A percentile compares a stretch with the other conserved stretches of the same genome.
phyloP scores from a whole-genome alignment of 2,113 vertebrate genomes.

The Sturnira hondurensis region DNA sequence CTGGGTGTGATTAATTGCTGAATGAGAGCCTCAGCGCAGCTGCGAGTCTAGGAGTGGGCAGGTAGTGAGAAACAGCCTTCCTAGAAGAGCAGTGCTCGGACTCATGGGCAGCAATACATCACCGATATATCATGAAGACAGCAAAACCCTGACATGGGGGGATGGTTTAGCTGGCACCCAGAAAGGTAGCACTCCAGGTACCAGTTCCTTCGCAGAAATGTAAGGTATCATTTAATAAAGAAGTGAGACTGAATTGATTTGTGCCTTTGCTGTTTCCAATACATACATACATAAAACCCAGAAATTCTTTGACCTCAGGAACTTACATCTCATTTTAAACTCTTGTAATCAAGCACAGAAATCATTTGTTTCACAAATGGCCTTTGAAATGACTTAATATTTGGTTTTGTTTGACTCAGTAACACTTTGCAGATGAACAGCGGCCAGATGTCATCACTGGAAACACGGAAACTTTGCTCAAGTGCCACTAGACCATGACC shows the following conservation, averaged over 20 bases:
- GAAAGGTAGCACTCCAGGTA: not conserved
- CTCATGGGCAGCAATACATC: not conserved
- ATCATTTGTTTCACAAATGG: constrained; percentile 23
- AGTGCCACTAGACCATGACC: not conserved
- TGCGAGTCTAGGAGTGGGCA: not conserved
- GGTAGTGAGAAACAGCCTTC: not conserved
- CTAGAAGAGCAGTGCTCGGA: not conserved
- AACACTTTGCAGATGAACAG: not conserved
- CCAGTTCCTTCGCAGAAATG: not conserved
- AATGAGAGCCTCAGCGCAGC: not conserved
- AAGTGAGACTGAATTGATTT: not conserved
- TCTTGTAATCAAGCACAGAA: not conserved
- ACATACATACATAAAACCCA: not conserved
- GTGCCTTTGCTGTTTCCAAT: not conserved
- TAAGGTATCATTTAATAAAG: not conserved
- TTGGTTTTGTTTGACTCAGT: not conserved
- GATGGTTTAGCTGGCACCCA: not conserved
- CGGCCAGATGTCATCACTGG: not conserved
- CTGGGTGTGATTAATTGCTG: not conserved
- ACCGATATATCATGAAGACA: not conserved
- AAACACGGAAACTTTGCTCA: not conserved
- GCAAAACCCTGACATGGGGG: not conserved
- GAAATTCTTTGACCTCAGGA: not conserved
- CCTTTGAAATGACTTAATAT: not conserved
- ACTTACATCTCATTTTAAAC: not conserved